Evolutionary conservation across 2,888 invertebrate species (phyloP).

Genomic region (Sinodicranocentrus sp.): DNA sequence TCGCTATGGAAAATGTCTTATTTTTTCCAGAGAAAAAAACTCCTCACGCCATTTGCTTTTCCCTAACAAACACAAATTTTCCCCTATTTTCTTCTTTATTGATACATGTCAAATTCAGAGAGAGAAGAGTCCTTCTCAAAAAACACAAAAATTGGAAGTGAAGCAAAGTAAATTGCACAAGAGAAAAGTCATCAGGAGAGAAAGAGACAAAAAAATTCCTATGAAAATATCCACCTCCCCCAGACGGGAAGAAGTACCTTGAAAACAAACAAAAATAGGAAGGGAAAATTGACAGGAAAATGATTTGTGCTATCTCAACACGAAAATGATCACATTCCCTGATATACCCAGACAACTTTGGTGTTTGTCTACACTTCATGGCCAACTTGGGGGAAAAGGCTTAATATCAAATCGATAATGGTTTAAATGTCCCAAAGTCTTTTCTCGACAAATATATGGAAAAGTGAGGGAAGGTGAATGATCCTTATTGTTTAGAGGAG

Average conservation of each 20-base stretch:
- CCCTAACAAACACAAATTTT: background rate
- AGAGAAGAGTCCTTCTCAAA: too few relatives aligned
- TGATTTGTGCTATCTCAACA: slow-evolving; percentile 71
- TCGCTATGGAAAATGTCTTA: background rate
- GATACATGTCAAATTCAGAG: slow-evolving; percentile 48
- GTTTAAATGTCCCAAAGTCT: background rate
- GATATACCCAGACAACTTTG: background rate
- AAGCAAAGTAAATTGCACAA: background rate
- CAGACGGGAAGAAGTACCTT: background rate
- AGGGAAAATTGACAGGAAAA: slow-evolving; percentile 66
- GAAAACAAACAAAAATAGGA: slow-evolving; percentile 19
- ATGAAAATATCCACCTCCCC: background rate
- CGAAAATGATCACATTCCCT: slow-evolving; percentile 41
- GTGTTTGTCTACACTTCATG: too few relatives aligned
- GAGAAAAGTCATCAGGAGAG: background rate
- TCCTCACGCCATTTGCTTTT: background rate
- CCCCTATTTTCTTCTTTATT: slow-evolving; percentile 25
- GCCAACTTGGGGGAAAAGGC: background rate
- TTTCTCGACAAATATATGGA: background rate
- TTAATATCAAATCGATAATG: slow-evolving; percentile 10
- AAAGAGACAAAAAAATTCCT: background rate
- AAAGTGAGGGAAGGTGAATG: background rate
- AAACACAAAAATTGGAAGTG: too few relatives aligned
- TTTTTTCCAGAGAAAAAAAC: background rate
- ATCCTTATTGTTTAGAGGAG: background rate